A percentile compares a stretch with the other conserved stretches of the same genome.
These are phyloP conservation scores for Xanthia icteritia DNA, from an alignment of 2,888 invertebrate species.

Conservation along the genomic window DNA sequence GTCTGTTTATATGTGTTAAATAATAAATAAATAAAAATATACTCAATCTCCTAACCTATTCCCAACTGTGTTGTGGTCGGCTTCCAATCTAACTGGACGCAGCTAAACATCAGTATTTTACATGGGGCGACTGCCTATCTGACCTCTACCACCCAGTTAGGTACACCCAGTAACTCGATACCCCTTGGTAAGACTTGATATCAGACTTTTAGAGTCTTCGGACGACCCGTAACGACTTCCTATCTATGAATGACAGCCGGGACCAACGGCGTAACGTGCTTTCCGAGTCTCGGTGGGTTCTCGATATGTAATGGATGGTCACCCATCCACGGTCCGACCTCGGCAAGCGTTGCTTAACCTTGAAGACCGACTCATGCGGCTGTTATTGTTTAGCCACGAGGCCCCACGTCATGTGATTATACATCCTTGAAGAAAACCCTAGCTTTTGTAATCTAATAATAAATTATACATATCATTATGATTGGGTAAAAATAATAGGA, in stretches of 20 bases:
- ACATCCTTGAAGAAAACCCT: constrained; percentile 2
- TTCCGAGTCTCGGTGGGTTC: background rate
- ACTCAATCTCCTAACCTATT: too few species aligned
- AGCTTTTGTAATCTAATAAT: background rate
- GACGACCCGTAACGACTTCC: background rate
- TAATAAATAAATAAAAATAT: too few species aligned
- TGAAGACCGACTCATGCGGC: background rate
- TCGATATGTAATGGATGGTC: background rate
- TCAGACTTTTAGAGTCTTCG: background rate
- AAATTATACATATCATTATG: background rate
- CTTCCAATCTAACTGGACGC: background rate
- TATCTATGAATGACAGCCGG: background rate
- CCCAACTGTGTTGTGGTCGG: background rate
- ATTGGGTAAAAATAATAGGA: constrained; percentile 18
- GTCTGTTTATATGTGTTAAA: too few species aligned
- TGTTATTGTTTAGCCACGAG: background rate
- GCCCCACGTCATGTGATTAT: background rate
- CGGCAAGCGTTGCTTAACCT: background rate
- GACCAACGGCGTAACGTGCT: background rate
- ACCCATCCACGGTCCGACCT: background rate
- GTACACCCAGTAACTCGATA: background rate
- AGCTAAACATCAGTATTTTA: background rate
- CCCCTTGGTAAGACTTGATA: background rate
- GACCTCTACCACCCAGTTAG: background rate
- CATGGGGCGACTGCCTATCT: background rate